Evolutionary conservation across 2,888 invertebrate genomes (phyloP), one percentile per base, ranked within the genome.

Genomic region (Zootermopsis nevadensis): DNA sequence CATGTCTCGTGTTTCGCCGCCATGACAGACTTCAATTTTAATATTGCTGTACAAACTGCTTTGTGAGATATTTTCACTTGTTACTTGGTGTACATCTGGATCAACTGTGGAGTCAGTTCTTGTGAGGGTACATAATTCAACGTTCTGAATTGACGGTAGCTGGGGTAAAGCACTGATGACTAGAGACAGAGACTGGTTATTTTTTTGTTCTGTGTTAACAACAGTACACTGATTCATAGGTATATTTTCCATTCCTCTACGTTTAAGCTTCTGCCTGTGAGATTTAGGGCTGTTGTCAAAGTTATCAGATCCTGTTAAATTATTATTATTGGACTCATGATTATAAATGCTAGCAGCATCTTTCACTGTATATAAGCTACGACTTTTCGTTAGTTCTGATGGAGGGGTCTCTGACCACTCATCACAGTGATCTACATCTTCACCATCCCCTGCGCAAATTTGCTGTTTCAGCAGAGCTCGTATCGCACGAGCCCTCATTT

Each of bases 401-500:
- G 22, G 55, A 55, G 55, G 22, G 24, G n/a, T 55, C 1, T 60
- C 60, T 27, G 60, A 27, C 27, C n/a, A 7, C n/a, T 27, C 66
- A 27, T 33, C 30, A 69, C 22, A 69, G 1, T 2, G 2, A 8
- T 69, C 69, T 69, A 33, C 53, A 22, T 77, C 55, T 53, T 77
- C 77, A 31, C 33, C 22, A n/a, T 66, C 66, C n/a, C 31, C 66
- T 35, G n/a, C n/a, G 27, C 48, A 8, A 33, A 4, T 48, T 22
- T 83, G 81, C 53, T 83, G 80, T 66, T 81, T 76, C 31, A 83
- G 77, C 8, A 83, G 77, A 12, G 83, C 83, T 33, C 83, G 35
- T 22, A 83, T 83, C 48, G 83, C 83, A 31, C 83, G 30, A 48
- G 83, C 83, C 30, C 83, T 48, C 83, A 83, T 83, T 66, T 83